Base-by-base conservation (phyloP, 2,797 vertebrate species). In the Etheostoma perlongum region DNA sequence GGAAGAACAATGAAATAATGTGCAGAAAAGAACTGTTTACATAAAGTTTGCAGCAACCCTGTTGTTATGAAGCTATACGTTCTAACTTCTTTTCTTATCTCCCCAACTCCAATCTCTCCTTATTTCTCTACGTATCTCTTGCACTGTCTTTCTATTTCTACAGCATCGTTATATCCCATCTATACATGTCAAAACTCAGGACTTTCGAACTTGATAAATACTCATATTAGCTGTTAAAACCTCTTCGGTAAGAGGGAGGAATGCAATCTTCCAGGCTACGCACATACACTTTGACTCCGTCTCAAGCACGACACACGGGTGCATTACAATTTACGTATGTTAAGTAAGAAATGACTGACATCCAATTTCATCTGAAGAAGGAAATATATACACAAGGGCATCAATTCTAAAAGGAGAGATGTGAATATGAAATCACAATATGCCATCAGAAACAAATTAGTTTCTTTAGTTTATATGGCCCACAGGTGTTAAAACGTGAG, bases 11-110 rank as follows among this genome's bases (percentile, higher is more conserved):
- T 62, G 19, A 61, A 87, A 82, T 85, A 92, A 93, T 67, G 52
- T 92, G 93, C 88, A 94, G 93, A 92, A 36, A 93, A 93, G 91
- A 92, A 91, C 84, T 47, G 49, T 92, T 95, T 93, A 94, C 81
- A 86, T 94, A 93, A 95, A 93, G 79, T 89, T 84, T 63, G 48
- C 61, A 55, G 46, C 16, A 64, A 77, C 87, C 49, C 66, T 70
- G 72, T 74, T 70, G 72, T 75, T 74, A 78, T 40, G 30, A 66
- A 68, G 66, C 47, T 61, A 72, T 76, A 73, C 30, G 68, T 47
- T 72, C 14, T 15, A 19, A 72, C 73, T 57, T 18, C 19, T 65
- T 75, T 61, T 64, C 67, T 78, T 82, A 71, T 82, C 72, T 79
- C 65, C 64, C 62, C 57, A 25, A 18, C 67, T 84, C 67, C 63